phyloP scores from a whole-genome alignment of 30 jellyfish, hydroid and myxozoan genomes.

The Cassiopea xamachana region DNA sequence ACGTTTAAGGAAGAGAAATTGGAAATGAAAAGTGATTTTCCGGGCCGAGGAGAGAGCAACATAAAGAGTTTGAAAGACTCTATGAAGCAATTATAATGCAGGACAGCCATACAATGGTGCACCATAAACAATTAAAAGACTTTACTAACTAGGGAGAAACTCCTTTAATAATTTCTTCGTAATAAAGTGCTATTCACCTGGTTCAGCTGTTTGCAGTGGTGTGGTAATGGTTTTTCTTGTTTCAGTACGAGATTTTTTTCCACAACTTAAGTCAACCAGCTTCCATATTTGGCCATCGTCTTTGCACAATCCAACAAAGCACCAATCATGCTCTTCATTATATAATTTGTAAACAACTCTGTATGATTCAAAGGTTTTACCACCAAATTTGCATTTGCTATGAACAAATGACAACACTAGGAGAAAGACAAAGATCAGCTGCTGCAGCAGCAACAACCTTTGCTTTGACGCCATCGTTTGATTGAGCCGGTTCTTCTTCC shows the following conservation, averaged over 20 bases:
- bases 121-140: too few relatives aligned
- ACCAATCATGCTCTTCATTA: conserved; percentile 45
- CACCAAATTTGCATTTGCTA: conserved; percentile 31
- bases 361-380: conserved; percentile 27
- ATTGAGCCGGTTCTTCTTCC: too few relatives aligned
- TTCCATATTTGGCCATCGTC: conserved; percentile 42
- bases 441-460: too few relatives aligned
- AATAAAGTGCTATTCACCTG: background rate
- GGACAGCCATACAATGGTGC: too few relatives aligned
- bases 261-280: conserved; percentile 51
- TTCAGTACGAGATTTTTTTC: background rate
- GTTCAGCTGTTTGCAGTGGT: background rate
- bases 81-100: too few relatives aligned
- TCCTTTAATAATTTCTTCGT: too few relatives aligned
- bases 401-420: background rate
- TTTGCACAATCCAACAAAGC: conserved; percentile 49
- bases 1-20: too few relatives aligned
- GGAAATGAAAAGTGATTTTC: too few relatives aligned
- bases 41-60: too few relatives aligned
- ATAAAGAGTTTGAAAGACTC: too few relatives aligned
- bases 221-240: background rate
- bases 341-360: conserved; percentile 22
- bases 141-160: too few relatives aligned
- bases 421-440: background rate
- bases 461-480: too few relatives aligned